These are phyloP conservation scores for Hormiphora californensis DNA, from an alignment of 37 sponge, comb jelly and placozoan genomes.

Conservation along the genomic window DNA sequence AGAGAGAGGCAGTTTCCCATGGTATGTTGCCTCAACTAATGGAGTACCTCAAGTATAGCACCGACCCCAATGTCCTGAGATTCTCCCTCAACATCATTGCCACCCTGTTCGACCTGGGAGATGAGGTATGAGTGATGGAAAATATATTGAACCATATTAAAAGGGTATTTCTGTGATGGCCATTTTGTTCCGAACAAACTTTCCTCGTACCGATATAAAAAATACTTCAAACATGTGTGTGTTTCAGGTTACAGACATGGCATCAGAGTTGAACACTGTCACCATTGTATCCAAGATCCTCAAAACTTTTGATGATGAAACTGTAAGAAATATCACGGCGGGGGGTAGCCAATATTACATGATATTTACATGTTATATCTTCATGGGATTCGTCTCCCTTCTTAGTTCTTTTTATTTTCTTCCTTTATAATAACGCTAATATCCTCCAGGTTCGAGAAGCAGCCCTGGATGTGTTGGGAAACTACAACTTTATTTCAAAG, in stretches of 20 bases:
- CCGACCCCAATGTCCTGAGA: conserved; percentile 21
- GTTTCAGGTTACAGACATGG: conserved; percentile 17
- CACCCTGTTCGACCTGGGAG: conserved; percentile 11
- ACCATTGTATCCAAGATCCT: not conserved
- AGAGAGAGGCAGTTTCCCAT: not conserved
- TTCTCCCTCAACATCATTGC: conserved; percentile 26
- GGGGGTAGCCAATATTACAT: too few species aligned
- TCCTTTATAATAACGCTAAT: not conserved
- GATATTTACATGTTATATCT: too few species aligned
- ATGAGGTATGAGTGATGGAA: not conserved
- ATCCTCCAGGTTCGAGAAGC: conserved; percentile 16
- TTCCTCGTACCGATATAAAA: not conserved
- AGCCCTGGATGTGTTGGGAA: conserved; percentile 15
- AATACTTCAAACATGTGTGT: not conserved
- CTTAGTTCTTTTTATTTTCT: too few species aligned
- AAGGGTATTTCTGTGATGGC: not conserved
- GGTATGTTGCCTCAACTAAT: not conserved
- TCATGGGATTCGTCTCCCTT: too few species aligned
- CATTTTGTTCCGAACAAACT: not conserved
- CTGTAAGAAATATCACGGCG: too few species aligned
- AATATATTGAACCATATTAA: not conserved
- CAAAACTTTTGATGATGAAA: not conserved
- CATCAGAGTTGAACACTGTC: not conserved
- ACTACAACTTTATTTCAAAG: conserved; percentile 37
- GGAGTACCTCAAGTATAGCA: conserved; percentile 26